Conservation (phyloP, 2,888 invertebrate genomes). For the Diarsia rubi region DNA sequence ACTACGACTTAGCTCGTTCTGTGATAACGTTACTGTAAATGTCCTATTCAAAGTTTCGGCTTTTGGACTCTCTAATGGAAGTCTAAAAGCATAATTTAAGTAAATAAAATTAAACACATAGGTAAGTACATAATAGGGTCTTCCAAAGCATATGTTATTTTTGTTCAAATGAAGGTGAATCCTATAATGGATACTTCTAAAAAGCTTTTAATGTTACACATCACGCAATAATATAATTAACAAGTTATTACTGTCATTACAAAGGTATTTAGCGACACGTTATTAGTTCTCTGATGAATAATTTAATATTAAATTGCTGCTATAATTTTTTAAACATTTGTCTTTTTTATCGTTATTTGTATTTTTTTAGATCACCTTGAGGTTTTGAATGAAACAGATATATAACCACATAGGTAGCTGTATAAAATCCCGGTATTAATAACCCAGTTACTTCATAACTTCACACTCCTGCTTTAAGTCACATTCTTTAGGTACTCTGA, state of each 20-base stretch:
- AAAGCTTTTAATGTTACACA: constrained; percentile 68
- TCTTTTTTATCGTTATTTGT: constrained; percentile 5
- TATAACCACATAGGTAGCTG: neutral
- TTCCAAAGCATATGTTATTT: constrained; percentile 31
- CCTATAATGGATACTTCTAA: constrained; percentile 42
- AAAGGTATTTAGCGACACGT: constrained; percentile 31
- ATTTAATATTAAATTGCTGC: constrained; percentile 12
- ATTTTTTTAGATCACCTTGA: constrained; percentile 10
- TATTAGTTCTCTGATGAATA: constrained; percentile 35
- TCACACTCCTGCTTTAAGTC: constrained; percentile 61
- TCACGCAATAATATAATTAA: constrained; percentile 81
- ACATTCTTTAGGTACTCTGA: constrained; percentile 39
- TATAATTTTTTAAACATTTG: constrained; percentile 25
- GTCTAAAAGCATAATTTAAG: constrained; percentile 29
- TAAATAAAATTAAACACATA: neutral
- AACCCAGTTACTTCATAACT: constrained; percentile 64
- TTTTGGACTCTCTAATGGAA: constrained; percentile 36
- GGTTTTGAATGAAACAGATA: constrained; percentile 1
- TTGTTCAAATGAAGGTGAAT: constrained; percentile 41
- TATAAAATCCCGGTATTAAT: constrained; percentile 11
- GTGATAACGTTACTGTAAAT: constrained; percentile 47
- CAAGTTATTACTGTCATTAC: constrained; percentile 72
- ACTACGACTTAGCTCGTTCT: constrained; percentile 70
- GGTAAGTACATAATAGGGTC: neutral
- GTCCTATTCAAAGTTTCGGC: constrained; percentile 30